Base-by-base conservation (phyloP, 92 coral and sea anemone genomes). In the Bergia sp. region DNA sequence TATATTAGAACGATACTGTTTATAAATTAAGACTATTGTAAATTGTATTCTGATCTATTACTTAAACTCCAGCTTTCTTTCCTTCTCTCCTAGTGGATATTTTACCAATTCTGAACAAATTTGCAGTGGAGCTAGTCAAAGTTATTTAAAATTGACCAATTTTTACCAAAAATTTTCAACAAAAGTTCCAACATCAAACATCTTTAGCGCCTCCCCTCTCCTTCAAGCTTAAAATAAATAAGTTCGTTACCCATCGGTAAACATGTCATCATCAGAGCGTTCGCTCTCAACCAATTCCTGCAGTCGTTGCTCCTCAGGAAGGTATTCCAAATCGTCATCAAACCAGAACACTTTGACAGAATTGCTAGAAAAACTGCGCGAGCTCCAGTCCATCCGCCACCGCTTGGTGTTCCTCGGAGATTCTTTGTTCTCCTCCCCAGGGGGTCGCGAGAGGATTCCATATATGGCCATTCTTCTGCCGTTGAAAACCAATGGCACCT, bases 291-390 rank as follows among this genome's bases (percentile, higher is more conserved):
- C 87, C 37, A 82, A 77, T 57, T 93, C 95, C 36, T 85, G 71
- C 55, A 93, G 80, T 20, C 92, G 81, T 83, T 95, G 96, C 20
- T 95, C 98, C 7, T 95, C 98, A 1, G 98, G 96, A 13, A 96
- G 79, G 80, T 92, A 90, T 65, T 95, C 99, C 80, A 96, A 87
- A 21, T 97, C 99, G 58, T 97, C 99, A 47, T 97, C 99, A 84
- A 97, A 97, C 99, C 99, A 97, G 82, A 97, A 97, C 67, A 95
- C 99, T 89, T 97, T 97, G 37, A 97, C 98, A 0, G 97, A 94
- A 57, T 90, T 92, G 89, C 91, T 92, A 0, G 96, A 91, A 39
- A 92, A 91, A 6, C 95, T 93, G 7, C 97, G 90, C 96, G 92
- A 93, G 76, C 93, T 92, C 89, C 92, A 88, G 73, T 95, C 96